Evolutionary conservation across 64 coral and sea anemone species (phyloP).

Genomic region (Actinia tenebrosa): DNA sequence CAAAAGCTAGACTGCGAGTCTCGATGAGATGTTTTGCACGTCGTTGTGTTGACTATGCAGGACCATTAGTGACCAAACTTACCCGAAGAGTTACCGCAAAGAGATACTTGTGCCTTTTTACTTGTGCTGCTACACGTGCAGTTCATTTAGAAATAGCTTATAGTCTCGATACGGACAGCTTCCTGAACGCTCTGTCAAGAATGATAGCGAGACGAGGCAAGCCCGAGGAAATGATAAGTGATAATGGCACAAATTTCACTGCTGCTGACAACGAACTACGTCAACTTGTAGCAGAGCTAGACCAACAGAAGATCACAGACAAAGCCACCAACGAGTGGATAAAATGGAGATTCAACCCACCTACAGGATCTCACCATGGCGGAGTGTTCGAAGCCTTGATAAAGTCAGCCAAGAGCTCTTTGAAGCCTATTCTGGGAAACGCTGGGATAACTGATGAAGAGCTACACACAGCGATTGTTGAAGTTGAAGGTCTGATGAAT

Average conservation of each 20-base stretch:
- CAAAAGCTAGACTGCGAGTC: constrained; percentile 13
- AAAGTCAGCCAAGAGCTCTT: constrained; percentile 34
- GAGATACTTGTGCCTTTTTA: background rate
- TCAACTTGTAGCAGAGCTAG: background rate
- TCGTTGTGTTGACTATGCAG: constrained; percentile 18
- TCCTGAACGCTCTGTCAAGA: constrained; percentile 10
- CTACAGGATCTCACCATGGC: constrained; percentile 14
- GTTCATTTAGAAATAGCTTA: background rate
- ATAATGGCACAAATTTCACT: constrained; percentile 27
- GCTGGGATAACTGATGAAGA: constrained; percentile 45
- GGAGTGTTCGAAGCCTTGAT: constrained; percentile 36
- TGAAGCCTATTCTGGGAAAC: constrained; percentile 10
- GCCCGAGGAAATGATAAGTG: constrained; percentile 12
- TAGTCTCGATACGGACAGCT: background rate
- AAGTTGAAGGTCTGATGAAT: constrained; percentile 24
- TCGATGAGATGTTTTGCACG: constrained; percentile 18
- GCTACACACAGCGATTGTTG: constrained; percentile 16
- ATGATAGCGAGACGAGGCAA: constrained; percentile 11
- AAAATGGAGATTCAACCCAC: constrained; percentile 31
- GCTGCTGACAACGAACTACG: constrained; percentile 14
- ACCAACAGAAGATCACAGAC: constrained; percentile 7
- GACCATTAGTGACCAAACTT: constrained; percentile 11
- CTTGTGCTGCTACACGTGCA: background rate
- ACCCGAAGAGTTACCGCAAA: constrained; percentile 18
- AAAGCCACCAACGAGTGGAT: constrained; percentile 15